Base-by-base conservation (phyloP, 2,888 invertebrate species). In the Ashinkailepas kermadecensis region DNA sequence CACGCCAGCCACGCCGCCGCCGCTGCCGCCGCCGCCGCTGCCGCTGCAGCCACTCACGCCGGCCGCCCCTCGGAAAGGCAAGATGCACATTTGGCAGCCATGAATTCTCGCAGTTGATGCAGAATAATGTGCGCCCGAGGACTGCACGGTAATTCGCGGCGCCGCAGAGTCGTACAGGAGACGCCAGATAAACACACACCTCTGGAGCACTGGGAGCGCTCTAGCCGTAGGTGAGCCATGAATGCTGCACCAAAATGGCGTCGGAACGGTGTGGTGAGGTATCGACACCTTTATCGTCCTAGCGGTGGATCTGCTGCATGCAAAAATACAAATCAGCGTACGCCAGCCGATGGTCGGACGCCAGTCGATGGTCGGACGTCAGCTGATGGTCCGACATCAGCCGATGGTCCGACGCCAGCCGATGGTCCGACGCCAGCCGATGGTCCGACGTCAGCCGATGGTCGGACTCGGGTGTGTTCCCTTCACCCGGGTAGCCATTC, bases 201-300 rank as follows among this genome's bases (percentile, higher is more conserved):
- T 18, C 8, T 4, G 39, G n/a, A n/a, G n/a, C n/a, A 74, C 56
- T 18, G 10, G 74, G 56, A 21, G 23, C 59, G 10, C 54, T 15
- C 9, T 4, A 6, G 74, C 74, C 74, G 9, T 10, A 13, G 74
- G 74, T 13, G 21, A 8, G 18, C 10, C 74, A 56, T 74, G 56
- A 74, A 74, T 21, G 74, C 74, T 74, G 74, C 74, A 74, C 10
- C 12, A 13, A 74, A 74, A 54, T 74, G 74, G 74, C 18, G 70
- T 15, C 13, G 21, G 11, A 8, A 18, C 13, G 74, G 21, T 21
- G 54, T 10, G 56, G 54, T 13, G 21, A 56, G 74, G 56, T 74
- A 74, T 74, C 74, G 56, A 74, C 74, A 21, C 74, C n/a, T 70
- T 74, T 74, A 74, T 74, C 2, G 56, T 21, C 74, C 6, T 1